A percentile compares a stretch with the other conserved stretches of the same genome.
These are phyloP conservation scores for Sesia bembeciformis DNA, from an alignment of 2,888 invertebrate genomes.

Conservation along the genomic window DNA sequence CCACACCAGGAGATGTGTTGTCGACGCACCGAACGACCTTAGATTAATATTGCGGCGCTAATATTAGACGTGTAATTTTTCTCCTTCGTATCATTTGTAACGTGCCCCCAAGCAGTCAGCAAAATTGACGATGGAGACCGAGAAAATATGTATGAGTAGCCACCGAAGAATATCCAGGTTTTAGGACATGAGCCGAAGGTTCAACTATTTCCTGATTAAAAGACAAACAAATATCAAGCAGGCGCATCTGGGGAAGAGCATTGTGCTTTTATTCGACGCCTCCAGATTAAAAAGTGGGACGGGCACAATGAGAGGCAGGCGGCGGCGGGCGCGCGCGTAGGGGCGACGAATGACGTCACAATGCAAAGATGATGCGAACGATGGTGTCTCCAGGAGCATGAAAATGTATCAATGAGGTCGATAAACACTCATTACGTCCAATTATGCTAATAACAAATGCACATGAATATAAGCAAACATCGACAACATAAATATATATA, in stretches of 20 bases:
- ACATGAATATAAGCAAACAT: no score
- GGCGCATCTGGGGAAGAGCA: constrained; percentile 37
- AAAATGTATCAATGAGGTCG: no score
- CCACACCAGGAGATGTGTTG: constrained; percentile 39
- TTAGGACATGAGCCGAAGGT: no score
- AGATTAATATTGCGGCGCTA: constrained; percentile 42
- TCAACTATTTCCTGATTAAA: no score
- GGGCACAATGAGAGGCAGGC: constrained; percentile 50
- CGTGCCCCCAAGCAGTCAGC: neutral
- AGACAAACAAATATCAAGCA: no score
- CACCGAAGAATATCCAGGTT: neutral
- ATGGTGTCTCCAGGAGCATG: constrained; percentile 24
- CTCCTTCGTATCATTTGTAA: constrained; percentile 29
- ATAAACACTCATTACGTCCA: no score
- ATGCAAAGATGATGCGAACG: constrained; percentile 41
- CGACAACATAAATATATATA: no score
- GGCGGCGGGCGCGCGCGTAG: constrained; percentile 29
- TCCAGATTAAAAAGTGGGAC: constrained; percentile 67
- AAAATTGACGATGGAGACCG: neutral
- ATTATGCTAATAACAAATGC: no score
- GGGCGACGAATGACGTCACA: constrained; percentile 41
- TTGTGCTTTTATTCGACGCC: constrained; percentile 64
- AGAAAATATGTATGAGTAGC: neutral
- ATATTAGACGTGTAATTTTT: constrained; percentile 40
- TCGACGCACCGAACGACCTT: constrained; percentile 26